These are phyloP conservation scores for Electrona antarctica DNA, from an alignment of 2,113 vertebrate genomes.

Conservation along the genomic window DNA sequence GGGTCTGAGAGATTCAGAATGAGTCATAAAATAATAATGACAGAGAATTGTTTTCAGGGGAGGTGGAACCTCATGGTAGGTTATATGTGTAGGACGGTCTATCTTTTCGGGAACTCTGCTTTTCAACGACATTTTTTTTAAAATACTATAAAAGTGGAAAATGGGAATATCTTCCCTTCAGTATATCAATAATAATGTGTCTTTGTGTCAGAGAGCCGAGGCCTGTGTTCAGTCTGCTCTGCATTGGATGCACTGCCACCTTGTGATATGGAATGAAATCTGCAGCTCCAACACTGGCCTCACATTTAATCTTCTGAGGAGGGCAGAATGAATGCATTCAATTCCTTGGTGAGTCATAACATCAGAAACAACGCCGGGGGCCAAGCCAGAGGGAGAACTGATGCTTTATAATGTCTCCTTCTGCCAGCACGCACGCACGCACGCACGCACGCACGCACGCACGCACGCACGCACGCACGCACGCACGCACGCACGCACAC, in stretches of 20 bases:
- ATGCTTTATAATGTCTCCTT: background rate
- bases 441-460: no score
- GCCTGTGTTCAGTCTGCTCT: background rate
- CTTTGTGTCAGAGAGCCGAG: constrained; percentile 1
- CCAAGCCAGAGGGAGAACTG: constrained; percentile 5
- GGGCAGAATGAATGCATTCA: background rate
- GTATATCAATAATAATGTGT: background rate
- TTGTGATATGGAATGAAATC: constrained; percentile 60
- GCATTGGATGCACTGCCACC: constrained; percentile 69
- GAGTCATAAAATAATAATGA: no score
- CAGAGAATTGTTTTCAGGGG: no score
- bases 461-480: no score
- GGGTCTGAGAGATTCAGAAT: no score
- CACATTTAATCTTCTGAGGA: background rate
- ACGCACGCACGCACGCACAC: no score
- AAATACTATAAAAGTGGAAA: no score
- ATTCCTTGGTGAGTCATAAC: constrained; percentile 18
- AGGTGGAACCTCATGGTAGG: no score
- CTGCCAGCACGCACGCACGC: constrained; percentile 1
- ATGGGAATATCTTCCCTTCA: background rate
- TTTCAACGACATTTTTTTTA: no score
- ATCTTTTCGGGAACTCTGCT: no score
- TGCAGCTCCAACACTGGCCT: constrained; percentile 36
- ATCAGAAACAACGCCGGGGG: constrained; percentile 27
- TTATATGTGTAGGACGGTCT: no score